Evolutionary conservation across 2,888 invertebrate genomes (phyloP).

Genomic region (Tribolium freemani): DNA sequence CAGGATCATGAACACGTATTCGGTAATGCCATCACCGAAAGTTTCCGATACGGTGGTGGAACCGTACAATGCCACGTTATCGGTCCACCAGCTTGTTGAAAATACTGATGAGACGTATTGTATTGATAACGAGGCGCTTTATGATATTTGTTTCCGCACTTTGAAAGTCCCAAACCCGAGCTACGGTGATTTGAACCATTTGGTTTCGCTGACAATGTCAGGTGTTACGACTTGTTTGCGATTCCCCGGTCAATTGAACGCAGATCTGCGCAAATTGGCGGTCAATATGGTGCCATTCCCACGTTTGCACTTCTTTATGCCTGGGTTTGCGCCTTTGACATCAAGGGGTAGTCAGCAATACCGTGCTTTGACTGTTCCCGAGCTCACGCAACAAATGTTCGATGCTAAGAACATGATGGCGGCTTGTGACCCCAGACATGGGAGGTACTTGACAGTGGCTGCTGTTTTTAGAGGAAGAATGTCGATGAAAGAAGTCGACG

Average conservation of each 20-base stretch:
- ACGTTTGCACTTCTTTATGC: conserved; percentile 95
- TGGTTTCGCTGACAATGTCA: conserved; percentile 88
- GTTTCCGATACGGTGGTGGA: conserved; percentile 86
- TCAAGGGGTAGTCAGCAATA: conserved; percentile 88
- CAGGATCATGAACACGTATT: conserved; percentile 88
- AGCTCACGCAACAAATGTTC: conserved; percentile 84
- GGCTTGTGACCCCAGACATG: conserved; percentile 80
- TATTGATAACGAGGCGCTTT: conserved; percentile 84
- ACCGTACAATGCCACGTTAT: conserved; percentile 90
- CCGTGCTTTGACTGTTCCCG: conserved; percentile 79
- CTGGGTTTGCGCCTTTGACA: conserved; percentile 94
- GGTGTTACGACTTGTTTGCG: conserved; percentile 88
- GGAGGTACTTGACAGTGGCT: conserved; percentile 78
- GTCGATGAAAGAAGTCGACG: conserved; percentile 85
- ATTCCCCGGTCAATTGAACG: conserved; percentile 94
- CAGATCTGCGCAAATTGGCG: conserved; percentile 90
- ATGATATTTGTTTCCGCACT: conserved; percentile 92
- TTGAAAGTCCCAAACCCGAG: conserved; percentile 88
- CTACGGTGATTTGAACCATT: conserved; percentile 91
- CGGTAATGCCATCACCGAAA: conserved; percentile 83
- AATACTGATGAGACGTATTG: conserved; percentile 92
- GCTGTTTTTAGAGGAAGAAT: conserved; percentile 80
- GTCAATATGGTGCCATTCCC: conserved; percentile 99
- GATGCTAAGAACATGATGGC: conserved; percentile 86
- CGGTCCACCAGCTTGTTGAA: conserved; percentile 89